Percentiles rank a stretch among this genome's conserved stretches.
phyloP scores from a whole-genome alignment of 2,113 vertebrate genomes.

The Dolichallabes microphthalmus region DNA sequence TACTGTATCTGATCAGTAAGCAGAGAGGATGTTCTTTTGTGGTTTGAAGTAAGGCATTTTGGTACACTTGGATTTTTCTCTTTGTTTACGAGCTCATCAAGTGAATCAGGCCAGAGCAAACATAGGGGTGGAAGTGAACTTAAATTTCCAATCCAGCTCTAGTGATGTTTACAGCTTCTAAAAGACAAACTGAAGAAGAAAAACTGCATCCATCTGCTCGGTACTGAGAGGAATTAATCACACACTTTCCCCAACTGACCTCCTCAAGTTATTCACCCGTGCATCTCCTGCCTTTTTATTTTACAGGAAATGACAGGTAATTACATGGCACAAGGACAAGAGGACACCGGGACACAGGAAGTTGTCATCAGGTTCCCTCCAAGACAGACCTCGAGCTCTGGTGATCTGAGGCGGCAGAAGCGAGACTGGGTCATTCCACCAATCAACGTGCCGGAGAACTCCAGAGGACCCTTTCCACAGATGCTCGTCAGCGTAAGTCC shows the following conservation, averaged over 20 bases:
- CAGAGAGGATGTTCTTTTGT: too few species aligned
- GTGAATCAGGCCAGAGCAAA: too few species aligned
- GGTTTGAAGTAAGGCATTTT: too few species aligned
- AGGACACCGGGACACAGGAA: constrained; percentile 54
- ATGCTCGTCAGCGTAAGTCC: constrained; percentile 93
- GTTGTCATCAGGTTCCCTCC: constrained; percentile 75
- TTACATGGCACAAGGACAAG: background rate
- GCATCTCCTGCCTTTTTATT: constrained; percentile 8
- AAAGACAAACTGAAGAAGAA: constrained; percentile 26
- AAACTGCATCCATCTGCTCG: background rate
- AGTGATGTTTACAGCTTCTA: constrained; percentile 14
- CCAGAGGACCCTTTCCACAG: constrained; percentile 91
- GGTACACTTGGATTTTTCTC: too few species aligned
- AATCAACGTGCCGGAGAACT: constrained; percentile 95
- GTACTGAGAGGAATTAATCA: constrained; percentile 13
- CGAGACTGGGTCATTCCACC: constrained; percentile 98
- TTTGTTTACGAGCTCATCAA: too few species aligned
- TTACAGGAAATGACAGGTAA: constrained; percentile 35
- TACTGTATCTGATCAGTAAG: too few species aligned
- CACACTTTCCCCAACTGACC: background rate
- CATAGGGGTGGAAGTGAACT: too few species aligned
- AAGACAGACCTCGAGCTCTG: constrained; percentile 65
- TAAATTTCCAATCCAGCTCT: background rate
- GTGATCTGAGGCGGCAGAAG: constrained; percentile 84
- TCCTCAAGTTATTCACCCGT: background rate